A percentile compares a stretch with the other conserved stretches of the same genome.
Evolutionary conservation across 2,113 vertebrate genomes (phyloP).

Genomic region (Rhea americana): DNA sequence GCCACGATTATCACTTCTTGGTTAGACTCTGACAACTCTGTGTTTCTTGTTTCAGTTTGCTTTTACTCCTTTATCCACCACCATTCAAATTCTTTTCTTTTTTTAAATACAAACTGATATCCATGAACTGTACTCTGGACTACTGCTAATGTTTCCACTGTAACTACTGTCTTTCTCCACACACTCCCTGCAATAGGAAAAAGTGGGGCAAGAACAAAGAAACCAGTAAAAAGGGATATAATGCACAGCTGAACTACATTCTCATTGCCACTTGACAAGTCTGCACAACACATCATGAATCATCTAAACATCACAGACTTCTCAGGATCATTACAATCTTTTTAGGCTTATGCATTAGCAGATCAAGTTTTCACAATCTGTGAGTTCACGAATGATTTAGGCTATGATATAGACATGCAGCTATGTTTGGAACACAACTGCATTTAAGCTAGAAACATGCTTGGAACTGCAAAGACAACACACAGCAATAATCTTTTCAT

Average conservation of each 20-base stretch:
- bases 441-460: no score
- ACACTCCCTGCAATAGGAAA: background rate
- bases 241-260: background rate
- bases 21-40: background rate
- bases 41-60: no score
- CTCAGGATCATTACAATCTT: background rate
- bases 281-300: background rate
- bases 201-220: background rate
- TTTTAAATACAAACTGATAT: background rate
- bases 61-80: fast-evolving
- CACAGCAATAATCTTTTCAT: no score
- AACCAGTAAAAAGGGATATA: background rate
- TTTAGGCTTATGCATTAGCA: background rate
- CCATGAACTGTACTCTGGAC: background rate
- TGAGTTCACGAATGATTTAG: no score
- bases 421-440: no score
- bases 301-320: no score
- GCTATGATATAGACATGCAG: no score
- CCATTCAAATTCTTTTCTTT: background rate
- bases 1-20: background rate
- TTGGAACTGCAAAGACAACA: no score
- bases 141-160: fast-evolving
- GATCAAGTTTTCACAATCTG: no score
- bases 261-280: background rate
- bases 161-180: fast-evolving